These are phyloP conservation scores for Atractosteus spatula DNA, from an alignment of 2,113 vertebrate genomes.

Conservation along the genomic window DNA sequence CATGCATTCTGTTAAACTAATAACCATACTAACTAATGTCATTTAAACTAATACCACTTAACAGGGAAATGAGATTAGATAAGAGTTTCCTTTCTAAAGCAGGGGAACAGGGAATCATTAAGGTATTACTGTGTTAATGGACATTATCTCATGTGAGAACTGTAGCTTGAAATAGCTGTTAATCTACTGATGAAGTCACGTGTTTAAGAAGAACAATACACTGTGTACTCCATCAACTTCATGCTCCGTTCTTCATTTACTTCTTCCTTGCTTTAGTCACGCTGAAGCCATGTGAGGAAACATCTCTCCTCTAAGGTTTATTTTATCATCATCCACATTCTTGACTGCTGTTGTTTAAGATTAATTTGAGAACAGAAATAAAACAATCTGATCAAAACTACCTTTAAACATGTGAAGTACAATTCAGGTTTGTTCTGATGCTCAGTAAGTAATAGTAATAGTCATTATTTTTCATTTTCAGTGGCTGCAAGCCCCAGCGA, in stretches of 20 bases:
- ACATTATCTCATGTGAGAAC: constrained; percentile 28
- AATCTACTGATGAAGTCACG: constrained; percentile 37
- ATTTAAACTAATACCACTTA: constrained; percentile 51
- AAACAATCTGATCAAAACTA: not conserved
- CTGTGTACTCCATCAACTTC: not conserved
- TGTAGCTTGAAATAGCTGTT: constrained; percentile 11
- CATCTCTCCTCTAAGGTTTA: too few species aligned
- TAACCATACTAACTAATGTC: not conserved
- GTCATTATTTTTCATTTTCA: constrained; percentile 16
- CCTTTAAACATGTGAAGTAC: too few species aligned
- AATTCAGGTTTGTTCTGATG: too few species aligned
- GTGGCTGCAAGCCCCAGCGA: constrained; percentile 55
- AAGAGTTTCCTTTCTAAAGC: constrained; percentile 21
- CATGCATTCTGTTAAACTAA: too few species aligned
- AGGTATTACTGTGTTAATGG: constrained; percentile 21
- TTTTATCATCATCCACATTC: too few species aligned
- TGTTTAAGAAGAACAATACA: constrained; percentile 25
- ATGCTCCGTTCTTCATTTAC: too few species aligned
- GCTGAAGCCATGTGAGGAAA: too few species aligned
- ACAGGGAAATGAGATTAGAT: constrained; percentile 53
- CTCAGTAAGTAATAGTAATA: too few species aligned
- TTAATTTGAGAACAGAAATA: too few species aligned
- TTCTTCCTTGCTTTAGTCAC: too few species aligned
- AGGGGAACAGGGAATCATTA: not conserved
- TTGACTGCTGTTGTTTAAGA: too few species aligned